phyloP scores from a whole-genome alignment of 1,140 invertebrate species.

The Drosophila ercepeae region DNA sequence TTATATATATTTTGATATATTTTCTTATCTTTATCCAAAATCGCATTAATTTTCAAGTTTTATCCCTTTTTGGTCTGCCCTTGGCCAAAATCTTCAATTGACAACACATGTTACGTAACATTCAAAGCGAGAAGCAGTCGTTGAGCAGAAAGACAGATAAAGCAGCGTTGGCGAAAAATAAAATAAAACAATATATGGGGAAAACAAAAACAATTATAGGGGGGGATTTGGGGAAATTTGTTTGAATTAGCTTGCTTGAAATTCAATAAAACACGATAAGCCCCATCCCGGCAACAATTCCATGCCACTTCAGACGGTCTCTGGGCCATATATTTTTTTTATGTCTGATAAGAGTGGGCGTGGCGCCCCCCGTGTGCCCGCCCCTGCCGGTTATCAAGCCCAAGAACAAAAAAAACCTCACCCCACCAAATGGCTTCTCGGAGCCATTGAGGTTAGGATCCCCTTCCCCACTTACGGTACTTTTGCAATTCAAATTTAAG shows the following conservation, averaged over 20 bases:
- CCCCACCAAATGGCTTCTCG: background rate
- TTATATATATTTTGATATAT: background rate
- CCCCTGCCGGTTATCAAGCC: slow-evolving; percentile 12
- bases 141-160: slow-evolving; percentile 25
- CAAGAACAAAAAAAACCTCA: slow-evolving; percentile 23
- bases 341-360: slow-evolving; percentile 55
- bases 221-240: slow-evolving; percentile 13
- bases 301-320: slow-evolving; percentile 4
- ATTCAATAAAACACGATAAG: slow-evolving; percentile 48
- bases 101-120: slow-evolving; percentile 70
- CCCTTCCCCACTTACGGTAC: background rate
- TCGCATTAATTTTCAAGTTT: background rate
- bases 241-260: slow-evolving; percentile 11
- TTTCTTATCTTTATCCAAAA: background rate
- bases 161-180: slow-evolving; percentile 26
- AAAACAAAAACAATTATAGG: slow-evolving; percentile 31
- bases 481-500: slow-evolving; percentile 36
- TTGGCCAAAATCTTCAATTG: slow-evolving; percentile 19
- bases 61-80: background rate
- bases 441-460: slow-evolving; percentile 37
- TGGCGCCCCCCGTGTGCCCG: slow-evolving; percentile 15
- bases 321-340: slow-evolving; percentile 16
- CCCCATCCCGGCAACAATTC: slow-evolving; percentile 40
- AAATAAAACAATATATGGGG: slow-evolving; percentile 4
- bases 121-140: background rate